Conservation (phyloP, 2,888 invertebrate genomes). For the Nomada lathburiana region DNA sequence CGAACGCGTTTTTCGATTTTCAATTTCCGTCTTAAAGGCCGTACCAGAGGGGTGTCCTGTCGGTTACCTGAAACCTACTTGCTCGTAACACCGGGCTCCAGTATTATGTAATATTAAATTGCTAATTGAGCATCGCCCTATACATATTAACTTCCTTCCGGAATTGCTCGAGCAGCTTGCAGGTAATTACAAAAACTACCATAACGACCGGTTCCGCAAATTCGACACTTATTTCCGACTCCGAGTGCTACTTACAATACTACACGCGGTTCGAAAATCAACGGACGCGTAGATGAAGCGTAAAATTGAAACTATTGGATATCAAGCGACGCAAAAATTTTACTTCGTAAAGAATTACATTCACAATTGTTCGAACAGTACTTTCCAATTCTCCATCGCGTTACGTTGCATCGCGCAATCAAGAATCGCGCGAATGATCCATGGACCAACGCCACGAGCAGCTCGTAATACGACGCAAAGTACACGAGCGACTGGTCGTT, state of each 20-base stretch:
- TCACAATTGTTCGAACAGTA: no score
- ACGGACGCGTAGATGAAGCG: no score
- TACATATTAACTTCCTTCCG: slow-evolving; percentile 7
- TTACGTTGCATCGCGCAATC: neutral
- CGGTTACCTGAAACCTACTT: slow-evolving; percentile 33
- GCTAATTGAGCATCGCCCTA: slow-evolving; percentile 35
- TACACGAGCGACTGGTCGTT: slow-evolving; percentile 23
- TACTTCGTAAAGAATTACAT: neutral
- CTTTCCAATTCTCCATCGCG: neutral
- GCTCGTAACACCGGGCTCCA: slow-evolving; percentile 2
- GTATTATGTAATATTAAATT: slow-evolving; percentile 36
- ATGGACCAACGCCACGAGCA: slow-evolving; percentile 12
- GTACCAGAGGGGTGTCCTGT: slow-evolving; percentile 17
- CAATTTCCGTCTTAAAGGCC: slow-evolving; percentile 63
- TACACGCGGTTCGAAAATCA: no score
- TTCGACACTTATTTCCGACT: no score
- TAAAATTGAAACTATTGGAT: no score
- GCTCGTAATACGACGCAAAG: slow-evolving; percentile 17
- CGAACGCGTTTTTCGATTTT: slow-evolving; percentile 39
- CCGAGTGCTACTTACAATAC: no score
- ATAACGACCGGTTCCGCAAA: no score
- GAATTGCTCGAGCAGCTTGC: neutral
- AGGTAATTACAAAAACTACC: slow-evolving; percentile 8
- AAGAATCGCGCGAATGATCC: slow-evolving; percentile 22
- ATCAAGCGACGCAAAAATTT: neutral